These are phyloP conservation scores for Crenuchus spilurus DNA, from an alignment of 2,797 vertebrate species.

Conservation along the genomic window DNA sequence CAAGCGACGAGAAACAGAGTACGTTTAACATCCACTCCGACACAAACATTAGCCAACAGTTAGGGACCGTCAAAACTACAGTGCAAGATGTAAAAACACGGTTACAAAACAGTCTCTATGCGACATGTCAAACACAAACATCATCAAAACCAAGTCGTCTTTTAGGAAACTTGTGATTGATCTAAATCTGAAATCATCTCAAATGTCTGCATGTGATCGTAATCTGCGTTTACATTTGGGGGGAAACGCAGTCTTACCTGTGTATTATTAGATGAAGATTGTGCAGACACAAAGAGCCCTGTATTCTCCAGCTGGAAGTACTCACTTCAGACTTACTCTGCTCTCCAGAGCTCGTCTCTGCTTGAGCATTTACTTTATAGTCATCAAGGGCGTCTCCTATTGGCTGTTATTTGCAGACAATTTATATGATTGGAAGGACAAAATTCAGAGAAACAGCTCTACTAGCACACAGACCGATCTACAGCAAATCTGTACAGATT, in stretches of 20 bases:
- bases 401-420: conserved; percentile 86
- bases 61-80: no score
- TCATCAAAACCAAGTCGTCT: no score
- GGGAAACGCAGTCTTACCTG: conserved; percentile 50
- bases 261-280: conserved; percentile 62
- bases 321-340: conserved; percentile 46
- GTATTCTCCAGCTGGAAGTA: conserved; percentile 57
- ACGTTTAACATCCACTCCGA: neutral
- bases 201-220: neutral
- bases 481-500: neutral
- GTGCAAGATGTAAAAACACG: no score
- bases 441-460: neutral
- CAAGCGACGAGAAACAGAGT: neutral
- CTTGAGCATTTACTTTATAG: conserved; percentile 73
- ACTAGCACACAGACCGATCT: neutral
- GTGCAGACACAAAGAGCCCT: conserved; percentile 77
- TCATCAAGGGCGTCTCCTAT: conserved; percentile 66
- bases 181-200: no score
- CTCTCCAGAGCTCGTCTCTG: conserved; percentile 22
- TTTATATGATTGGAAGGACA: conserved; percentile 84
- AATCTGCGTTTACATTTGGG: neutral
- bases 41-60: neutral
- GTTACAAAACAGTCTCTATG: no score
- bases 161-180: no score
- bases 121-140: no score